A percentile compares a stretch with the other conserved stretches of the same genome.
These are phyloP conservation scores for Eptesicus fuscus DNA, from an alignment of 2,113 vertebrate species.

Conservation along the genomic window DNA sequence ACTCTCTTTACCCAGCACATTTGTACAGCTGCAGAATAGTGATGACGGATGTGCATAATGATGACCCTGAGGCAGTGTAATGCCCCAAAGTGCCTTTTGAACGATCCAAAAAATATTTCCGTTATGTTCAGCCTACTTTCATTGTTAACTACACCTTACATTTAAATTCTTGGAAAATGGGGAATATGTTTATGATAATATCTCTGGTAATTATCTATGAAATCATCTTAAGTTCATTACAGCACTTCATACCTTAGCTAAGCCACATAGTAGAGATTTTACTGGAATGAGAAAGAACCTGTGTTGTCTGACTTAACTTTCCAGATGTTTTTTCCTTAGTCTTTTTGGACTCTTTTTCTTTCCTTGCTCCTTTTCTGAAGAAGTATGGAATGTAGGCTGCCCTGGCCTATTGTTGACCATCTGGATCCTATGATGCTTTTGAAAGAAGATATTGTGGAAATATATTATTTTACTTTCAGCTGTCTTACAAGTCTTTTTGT, in stretches of 20 bases:
- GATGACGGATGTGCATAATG: not conserved
- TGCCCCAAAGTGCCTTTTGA: not conserved
- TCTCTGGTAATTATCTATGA: constrained; percentile 9
- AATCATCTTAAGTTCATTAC: not conserved
- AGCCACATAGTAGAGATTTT: not conserved
- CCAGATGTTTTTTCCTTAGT: not conserved
- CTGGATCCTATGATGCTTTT: constrained; percentile 5
- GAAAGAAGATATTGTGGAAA: not conserved
- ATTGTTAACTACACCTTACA: constrained; percentile 11
- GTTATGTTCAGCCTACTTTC: constrained; percentile 8
- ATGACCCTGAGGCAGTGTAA: not conserved
- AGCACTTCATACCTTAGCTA: not conserved
- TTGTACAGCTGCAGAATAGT: not conserved
- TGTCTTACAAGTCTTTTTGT: not conserved
- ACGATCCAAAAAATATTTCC: not conserved
- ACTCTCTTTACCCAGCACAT: not conserved
- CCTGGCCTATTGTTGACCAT: not conserved
- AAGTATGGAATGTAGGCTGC: not conserved
- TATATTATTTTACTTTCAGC: constrained; percentile 32
- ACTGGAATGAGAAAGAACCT: not conserved
- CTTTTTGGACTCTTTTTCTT: not conserved
- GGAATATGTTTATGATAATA: not conserved
- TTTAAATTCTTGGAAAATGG: not conserved
- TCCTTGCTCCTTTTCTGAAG: not conserved
- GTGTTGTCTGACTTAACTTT: not conserved